These are phyloP conservation scores for Meandrusa payeni DNA, from an alignment of 2,888 invertebrate genomes.

Conservation along the genomic window DNA sequence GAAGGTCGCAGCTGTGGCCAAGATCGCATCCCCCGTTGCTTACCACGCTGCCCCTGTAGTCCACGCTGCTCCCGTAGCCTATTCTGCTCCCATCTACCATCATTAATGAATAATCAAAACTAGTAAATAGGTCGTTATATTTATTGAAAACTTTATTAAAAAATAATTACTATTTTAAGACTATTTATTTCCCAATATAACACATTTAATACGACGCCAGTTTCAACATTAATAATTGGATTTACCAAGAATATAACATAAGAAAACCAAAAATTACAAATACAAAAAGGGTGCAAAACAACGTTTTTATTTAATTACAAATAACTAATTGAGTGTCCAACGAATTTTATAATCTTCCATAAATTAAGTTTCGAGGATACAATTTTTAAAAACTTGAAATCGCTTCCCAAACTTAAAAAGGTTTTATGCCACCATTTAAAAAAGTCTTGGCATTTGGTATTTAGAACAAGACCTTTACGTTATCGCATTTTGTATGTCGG, in stretches of 20 bases:
- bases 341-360: too few relatives aligned
- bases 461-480: conserved; percentile 5
- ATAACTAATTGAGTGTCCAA: too few relatives aligned
- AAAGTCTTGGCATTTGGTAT: conserved; percentile 9
- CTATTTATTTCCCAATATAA: too few relatives aligned
- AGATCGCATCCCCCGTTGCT: conserved; percentile 35
- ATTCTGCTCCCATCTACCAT: conserved; percentile 83
- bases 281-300: too few relatives aligned
- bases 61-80: conserved; percentile 29
- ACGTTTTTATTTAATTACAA: too few relatives aligned
- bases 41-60: conserved; percentile 40
- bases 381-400: too few relatives aligned
- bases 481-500: neutral
- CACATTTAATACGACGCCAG: too few relatives aligned
- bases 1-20: conserved; percentile 34
- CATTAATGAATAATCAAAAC: too few relatives aligned
- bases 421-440: neutral
- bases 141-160: conserved; percentile 11
- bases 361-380: too few relatives aligned
- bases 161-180: neutral
- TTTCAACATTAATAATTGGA: too few relatives aligned
- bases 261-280: too few relatives aligned
- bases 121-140: conserved; percentile 17
- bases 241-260: too few relatives aligned
- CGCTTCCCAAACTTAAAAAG: neutral